A percentile compares a stretch with the other conserved stretches of the same genome.
These are phyloP conservation scores for Strigamia crassipes DNA, from an alignment of 2,888 invertebrate genomes.

Conservation along the genomic window DNA sequence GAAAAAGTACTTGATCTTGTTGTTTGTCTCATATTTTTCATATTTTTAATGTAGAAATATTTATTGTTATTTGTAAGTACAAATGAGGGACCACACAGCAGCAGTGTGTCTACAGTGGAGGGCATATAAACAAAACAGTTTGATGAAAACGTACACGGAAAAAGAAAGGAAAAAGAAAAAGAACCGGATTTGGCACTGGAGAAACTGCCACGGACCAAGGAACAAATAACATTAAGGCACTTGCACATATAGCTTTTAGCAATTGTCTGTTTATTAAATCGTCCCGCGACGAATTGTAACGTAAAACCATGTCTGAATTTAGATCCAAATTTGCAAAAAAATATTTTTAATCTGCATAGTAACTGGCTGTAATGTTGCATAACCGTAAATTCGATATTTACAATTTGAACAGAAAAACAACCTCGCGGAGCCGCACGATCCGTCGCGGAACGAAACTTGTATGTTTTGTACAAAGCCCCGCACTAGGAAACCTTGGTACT, in stretches of 20 bases:
- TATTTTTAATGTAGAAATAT: slow-evolving; percentile 45
- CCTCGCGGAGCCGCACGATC: background rate
- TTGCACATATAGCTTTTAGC: slow-evolving; percentile 44
- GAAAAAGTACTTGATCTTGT: no score
- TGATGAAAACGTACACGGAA: background rate
- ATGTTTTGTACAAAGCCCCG: slow-evolving; percentile 36
- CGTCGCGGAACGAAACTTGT: background rate
- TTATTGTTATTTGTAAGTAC: slow-evolving; percentile 41
- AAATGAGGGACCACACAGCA: slow-evolving; percentile 43
- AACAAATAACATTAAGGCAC: slow-evolving; percentile 46
- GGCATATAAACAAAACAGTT: background rate
- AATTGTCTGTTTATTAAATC: background rate
- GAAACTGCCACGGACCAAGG: slow-evolving; percentile 43
- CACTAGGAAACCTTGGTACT: slow-evolving; percentile 43
- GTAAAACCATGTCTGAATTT: background rate
- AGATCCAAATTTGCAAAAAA: background rate
- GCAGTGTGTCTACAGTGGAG: slow-evolving; percentile 45
- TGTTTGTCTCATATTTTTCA: no score
- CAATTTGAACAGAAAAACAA: no score
- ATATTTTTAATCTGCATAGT: background rate
- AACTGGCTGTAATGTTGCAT: background rate
- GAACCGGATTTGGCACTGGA: slow-evolving; percentile 1
- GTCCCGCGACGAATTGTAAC: background rate
- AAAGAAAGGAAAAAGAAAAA: background rate
- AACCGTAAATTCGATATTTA: no score